These are phyloP conservation scores for Sphyrna mokarran DNA, from an alignment of 2,113 vertebrate genomes.

Conservation along the genomic window DNA sequence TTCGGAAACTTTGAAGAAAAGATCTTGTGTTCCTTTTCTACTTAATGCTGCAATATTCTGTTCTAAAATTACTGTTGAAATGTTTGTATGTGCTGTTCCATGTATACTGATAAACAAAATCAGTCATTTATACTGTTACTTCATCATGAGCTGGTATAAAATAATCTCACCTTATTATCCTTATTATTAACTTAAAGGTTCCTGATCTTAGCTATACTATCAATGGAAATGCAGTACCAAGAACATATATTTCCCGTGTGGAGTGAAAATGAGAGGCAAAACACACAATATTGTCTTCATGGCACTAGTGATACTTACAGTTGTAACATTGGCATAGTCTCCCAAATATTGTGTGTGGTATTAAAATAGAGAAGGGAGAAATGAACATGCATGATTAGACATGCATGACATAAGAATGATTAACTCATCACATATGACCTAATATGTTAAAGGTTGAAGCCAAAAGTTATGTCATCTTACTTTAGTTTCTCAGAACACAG, in stretches of 20 bases:
- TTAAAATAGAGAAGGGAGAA: background rate
- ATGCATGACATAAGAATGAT: background rate
- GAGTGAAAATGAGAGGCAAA: background rate
- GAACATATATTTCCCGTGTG: background rate
- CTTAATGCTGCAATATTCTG: background rate
- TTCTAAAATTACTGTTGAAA: background rate
- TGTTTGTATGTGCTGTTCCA: background rate
- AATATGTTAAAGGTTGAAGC: background rate
- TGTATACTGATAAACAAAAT: background rate
- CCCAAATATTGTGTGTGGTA: background rate
- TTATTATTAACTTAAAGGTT: no score
- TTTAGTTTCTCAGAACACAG: background rate
- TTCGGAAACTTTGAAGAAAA: background rate
- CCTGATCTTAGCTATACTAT: background rate
- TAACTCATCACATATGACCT: background rate
- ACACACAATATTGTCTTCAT: background rate
- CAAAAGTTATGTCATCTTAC: background rate
- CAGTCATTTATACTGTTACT: background rate
- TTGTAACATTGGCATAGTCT: background rate
- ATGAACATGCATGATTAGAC: background rate
- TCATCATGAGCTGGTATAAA: background rate
- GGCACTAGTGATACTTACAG: background rate
- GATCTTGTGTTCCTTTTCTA: background rate
- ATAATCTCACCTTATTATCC: no score
- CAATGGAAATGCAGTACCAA: background rate